Evolutionary conservation across 2,797 vertebrate species (phyloP).

Genomic region (Anas bahamensis): DNA sequence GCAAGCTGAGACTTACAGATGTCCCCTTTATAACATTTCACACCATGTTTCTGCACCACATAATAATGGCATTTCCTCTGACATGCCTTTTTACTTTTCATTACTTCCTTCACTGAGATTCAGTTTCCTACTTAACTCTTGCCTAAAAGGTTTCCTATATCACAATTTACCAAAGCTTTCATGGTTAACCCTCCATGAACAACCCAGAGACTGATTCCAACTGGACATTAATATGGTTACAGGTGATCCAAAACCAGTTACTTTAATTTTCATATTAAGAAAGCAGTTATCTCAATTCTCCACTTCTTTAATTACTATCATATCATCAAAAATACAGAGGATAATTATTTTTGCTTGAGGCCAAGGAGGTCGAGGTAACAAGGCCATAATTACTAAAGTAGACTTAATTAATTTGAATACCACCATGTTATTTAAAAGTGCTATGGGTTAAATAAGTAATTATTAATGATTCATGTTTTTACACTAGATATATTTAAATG

Average conservation of each 20-base stretch:
- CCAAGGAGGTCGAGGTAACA: background rate
- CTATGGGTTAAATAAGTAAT: background rate
- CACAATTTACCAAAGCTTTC: slow-evolving; percentile 27
- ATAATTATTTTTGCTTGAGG: background rate
- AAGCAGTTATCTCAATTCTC: background rate
- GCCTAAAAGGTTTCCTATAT: slow-evolving; percentile 28
- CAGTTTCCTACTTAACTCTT: slow-evolving; percentile 52
- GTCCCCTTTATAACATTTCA: slow-evolving; percentile 58
- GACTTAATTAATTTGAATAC: background rate
- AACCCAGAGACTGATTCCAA: background rate
- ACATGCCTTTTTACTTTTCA: slow-evolving; percentile 57
- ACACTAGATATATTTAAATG: background rate
- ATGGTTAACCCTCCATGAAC: slow-evolving; percentile 18
- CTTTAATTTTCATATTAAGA: background rate
- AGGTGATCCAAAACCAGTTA: background rate
- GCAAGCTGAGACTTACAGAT: slow-evolving; percentile 46
- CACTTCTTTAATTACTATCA: background rate
- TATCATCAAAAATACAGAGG: background rate
- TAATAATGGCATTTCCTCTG: slow-evolving; percentile 10
- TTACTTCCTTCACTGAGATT: slow-evolving; percentile 50
- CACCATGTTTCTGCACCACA: background rate
- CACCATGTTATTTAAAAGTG: background rate
- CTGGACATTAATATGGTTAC: background rate
- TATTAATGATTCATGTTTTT: background rate
- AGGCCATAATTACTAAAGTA: background rate